Conservation (phyloP, 2,888 invertebrate species). For the Athalia cordata region DNA sequence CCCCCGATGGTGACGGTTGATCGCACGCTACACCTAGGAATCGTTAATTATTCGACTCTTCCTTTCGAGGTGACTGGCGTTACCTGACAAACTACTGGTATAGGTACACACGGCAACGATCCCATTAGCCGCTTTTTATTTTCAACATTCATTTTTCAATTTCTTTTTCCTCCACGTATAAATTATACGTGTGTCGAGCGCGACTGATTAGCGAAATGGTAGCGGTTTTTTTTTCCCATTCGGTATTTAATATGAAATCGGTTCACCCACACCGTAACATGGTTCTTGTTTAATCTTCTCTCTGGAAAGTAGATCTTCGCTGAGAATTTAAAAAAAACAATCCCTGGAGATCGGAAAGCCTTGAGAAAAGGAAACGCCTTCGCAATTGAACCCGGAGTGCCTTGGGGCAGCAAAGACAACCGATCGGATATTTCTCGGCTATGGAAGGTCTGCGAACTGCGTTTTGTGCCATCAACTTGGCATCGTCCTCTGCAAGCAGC, state of each 20-base stretch:
- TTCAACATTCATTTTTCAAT: too few relatives aligned
- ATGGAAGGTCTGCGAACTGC: background rate
- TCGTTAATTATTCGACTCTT: slow-evolving; percentile 18
- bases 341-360: background rate
- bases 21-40: slow-evolving; percentile 16
- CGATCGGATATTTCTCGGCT: background rate
- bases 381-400: background rate
- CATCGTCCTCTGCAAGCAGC: slow-evolving; percentile 21
- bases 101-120: too few relatives aligned
- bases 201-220: too few relatives aligned
- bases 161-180: too few relatives aligned
- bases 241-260: too few relatives aligned
- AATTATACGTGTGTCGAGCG: too few relatives aligned
- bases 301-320: too few relatives aligned
- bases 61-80: background rate
- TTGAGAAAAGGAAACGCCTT: background rate
- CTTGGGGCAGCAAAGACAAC: background rate
- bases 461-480: background rate
- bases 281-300: too few relatives aligned
- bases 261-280: too few relatives aligned
- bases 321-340: too few relatives aligned
- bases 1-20: slow-evolving; percentile 30
- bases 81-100: background rate
- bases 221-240: too few relatives aligned
- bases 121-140: too few relatives aligned